Evolutionary conservation across 2,113 vertebrate genomes (phyloP).

Genomic region (Dolichotis patagonum): DNA sequence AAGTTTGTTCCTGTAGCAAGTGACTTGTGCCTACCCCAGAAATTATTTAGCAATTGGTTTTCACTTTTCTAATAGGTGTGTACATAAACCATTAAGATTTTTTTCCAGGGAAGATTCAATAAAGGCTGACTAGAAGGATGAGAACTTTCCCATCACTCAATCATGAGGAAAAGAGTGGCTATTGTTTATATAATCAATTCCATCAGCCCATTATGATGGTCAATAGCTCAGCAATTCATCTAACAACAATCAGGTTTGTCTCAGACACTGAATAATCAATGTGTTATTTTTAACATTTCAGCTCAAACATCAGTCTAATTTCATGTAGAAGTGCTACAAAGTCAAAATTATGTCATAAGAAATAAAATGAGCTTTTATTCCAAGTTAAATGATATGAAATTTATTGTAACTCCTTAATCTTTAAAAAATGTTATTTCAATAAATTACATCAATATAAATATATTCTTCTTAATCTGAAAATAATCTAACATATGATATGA

Average conservation of each 20-base stretch:
- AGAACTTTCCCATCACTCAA: slow-evolving; percentile 39
- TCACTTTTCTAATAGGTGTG: slow-evolving; percentile 4
- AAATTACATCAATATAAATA: slow-evolving; percentile 19
- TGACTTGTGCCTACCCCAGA: not conserved
- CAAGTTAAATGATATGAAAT: slow-evolving; percentile 20
- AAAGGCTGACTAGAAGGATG: slow-evolving; percentile 47
- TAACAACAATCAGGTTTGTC: slow-evolving; percentile 36
- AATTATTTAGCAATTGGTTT: slow-evolving; percentile 57
- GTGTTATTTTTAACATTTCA: slow-evolving; percentile 35
- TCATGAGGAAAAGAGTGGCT: slow-evolving; percentile 55
- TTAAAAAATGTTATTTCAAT: slow-evolving; percentile 43
- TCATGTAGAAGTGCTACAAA: not conserved
- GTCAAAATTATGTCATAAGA: slow-evolving; percentile 50
- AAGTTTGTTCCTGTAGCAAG: slow-evolving; percentile 12
- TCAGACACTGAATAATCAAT: slow-evolving; percentile 40
- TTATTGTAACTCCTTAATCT: not conserved
- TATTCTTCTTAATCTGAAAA: not conserved
- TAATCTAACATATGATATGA: not conserved
- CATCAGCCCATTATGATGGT: slow-evolving; percentile 51
- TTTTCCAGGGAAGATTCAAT: not conserved
- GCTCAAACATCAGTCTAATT: slow-evolving; percentile 26
- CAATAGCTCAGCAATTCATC: slow-evolving; percentile 56
- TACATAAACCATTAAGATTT: slow-evolving; percentile 6
- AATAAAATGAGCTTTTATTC: not conserved
- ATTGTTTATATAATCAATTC: slow-evolving; percentile 67